Base-by-base conservation (phyloP, 2,113 vertebrate genomes). In the Dolichotis patagonum region DNA sequence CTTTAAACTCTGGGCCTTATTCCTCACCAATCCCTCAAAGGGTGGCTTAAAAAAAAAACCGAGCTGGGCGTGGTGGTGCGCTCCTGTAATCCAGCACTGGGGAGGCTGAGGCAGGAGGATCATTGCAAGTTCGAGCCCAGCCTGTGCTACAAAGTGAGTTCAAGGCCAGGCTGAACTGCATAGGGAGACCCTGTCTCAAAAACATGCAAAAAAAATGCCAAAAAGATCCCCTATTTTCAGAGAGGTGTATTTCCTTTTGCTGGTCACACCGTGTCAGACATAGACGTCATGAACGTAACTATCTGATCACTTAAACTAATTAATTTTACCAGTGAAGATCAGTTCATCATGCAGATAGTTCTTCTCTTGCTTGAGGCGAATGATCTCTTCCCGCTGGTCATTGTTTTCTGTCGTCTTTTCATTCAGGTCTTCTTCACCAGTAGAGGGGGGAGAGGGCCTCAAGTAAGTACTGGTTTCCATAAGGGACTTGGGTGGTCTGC, bases 291-390 rank as follows among this genome's bases (percentile, higher is more conserved):
- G 81, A 71, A 93, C 22, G 82, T 26, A 56, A 56, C 20, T 69
- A 56, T 54, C 7, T 38, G 67, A 85, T 85, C 58, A 81, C 8
- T 71, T 92, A 90, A 94, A 16, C 35, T 54, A 88, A 1, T 52
- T 90, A 71, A 73, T 96, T 98, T 97, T 95, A 99, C 99, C 99
- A 56, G 97, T 95, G 87, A 99, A 95, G 0, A 96, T 12, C 17
- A 99, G 95, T 60, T 99, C 99, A 58, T 98, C 98, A 35, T 96
- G 98, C 46, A 99, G 98, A 90, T 98, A 98, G 96, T 98, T 97
- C 0, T 99, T 99, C 97, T 99, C 99, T 90, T 99, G 98, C 94
- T 98, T 99, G 94, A 99, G 99, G 10, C 98, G 98, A 96, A 99
- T 98, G 78, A 99, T 98, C 97, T 99, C 99, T 93, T 99, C 99